Evolutionary conservation across 2,113 vertebrate species (phyloP), one percentile per base, ranked within the genome.

Genomic region (Buteo buteo): DNA sequence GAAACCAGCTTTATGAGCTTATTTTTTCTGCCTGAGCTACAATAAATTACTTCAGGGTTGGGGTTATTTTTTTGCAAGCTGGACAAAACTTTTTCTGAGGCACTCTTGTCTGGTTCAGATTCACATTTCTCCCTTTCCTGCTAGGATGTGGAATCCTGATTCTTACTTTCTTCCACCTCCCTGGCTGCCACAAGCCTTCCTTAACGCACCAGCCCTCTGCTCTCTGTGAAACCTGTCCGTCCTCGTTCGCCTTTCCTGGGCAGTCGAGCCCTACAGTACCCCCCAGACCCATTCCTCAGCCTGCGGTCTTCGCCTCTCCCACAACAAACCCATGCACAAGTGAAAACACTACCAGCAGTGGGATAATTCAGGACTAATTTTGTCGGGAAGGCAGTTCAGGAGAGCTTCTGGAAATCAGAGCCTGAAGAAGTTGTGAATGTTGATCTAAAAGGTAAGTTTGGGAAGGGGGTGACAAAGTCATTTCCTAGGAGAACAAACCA

Each of bases 1-100:
- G 66, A 54, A 94, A 94, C 55, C 32, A 34, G 54, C 77, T 89
- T 86, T 89, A 77, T 85, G 45, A 0, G 1, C 85, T 93, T 70
- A 67, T 97, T 95, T 72, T 86, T 83, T 62, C 74, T 19, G 50
- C 73, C 49, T 82, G 81, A 91, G 50, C 3, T 16, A 91, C 58
- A 97, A 96, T 96, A 97, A 96, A 97, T 95, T 62, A 93, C 82
- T 36, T 91, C 1, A 11, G 74, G 47, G 18, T 58, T 73, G 70
- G 83, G 16, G 7, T 2, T 1, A 31, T 76, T 80, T 87, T 83
- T 86, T 86, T 79, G 88, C 82, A 78, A 92, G 57, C 36, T 67
- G 77, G 47, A 65, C 36, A 89, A 34, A 45, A 12, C 70, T 73
- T 61, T 88, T 77, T 65, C 77, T 70, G 13, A 94, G 58, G 55